Evolutionary conservation across 2,888 invertebrate species (phyloP).

Genomic region (Osmoderma eremita): DNA sequence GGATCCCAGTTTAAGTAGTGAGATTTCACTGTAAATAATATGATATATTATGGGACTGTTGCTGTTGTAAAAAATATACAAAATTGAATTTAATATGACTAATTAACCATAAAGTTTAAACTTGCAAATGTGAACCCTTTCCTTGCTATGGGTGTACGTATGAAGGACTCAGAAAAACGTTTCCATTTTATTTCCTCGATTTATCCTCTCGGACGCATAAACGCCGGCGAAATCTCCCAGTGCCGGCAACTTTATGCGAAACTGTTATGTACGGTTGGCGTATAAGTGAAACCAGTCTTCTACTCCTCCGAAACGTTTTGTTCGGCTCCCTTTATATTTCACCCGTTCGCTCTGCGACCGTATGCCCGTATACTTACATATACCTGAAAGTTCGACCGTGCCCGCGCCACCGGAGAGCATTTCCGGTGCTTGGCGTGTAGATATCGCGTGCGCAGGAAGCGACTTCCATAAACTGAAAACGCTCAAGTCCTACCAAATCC

Average conservation of each 20-base stretch:
- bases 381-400: constrained; percentile 20
- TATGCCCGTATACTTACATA: not conserved
- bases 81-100: too few species aligned
- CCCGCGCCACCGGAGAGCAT: constrained; percentile 43
- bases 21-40: too few species aligned
- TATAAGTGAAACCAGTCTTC: constrained; percentile 36
- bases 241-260: constrained; percentile 29
- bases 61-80: too few species aligned
- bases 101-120: not conserved
- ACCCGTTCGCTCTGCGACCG: constrained; percentile 38
- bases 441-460: constrained; percentile 60
- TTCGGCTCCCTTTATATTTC: constrained; percentile 39
- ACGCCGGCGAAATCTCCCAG: constrained; percentile 25
- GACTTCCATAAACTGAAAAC: constrained; percentile 61
- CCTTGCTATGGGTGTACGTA: not conserved
- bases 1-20: too few species aligned
- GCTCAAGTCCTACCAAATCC: constrained; percentile 61
- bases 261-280: constrained; percentile 27
- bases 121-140: constrained; percentile 13
- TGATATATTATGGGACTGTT: too few species aligned
- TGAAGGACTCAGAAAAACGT: constrained; percentile 18
- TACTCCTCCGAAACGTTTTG: constrained; percentile 33
- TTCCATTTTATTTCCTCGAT: constrained; percentile 31
- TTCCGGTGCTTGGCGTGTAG: constrained; percentile 47
- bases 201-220: constrained; percentile 33